Evolutionary conservation across 1,140 invertebrate species (phyloP).

Genomic region (Drosophila subpulchrella): DNA sequence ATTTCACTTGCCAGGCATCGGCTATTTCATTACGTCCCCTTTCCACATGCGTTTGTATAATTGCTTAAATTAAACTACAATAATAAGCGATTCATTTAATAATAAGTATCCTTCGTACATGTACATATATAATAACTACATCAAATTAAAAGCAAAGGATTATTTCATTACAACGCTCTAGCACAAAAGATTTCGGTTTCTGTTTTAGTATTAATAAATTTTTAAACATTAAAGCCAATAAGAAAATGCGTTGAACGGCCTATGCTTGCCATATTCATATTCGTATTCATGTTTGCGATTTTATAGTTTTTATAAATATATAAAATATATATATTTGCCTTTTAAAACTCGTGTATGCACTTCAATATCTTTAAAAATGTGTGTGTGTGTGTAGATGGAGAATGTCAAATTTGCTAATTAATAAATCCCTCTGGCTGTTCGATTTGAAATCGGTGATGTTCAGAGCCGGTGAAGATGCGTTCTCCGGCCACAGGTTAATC

Average conservation of each 20-base stretch:
- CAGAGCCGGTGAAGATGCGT: constrained; percentile 31
- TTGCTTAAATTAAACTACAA: constrained; percentile 83
- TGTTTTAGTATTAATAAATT: constrained; percentile 34
- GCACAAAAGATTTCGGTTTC: constrained; percentile 45
- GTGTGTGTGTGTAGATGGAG: constrained; percentile 57
- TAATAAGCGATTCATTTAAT: constrained; percentile 80
- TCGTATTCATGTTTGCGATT: constrained; percentile 58
- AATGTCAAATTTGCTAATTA: constrained; percentile 65
- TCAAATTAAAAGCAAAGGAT: constrained; percentile 71
- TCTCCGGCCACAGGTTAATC: not conserved
- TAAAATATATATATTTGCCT: constrained; percentile 73
- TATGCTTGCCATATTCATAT: constrained; percentile 67
- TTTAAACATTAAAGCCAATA: constrained; percentile 78
- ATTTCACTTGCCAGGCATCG: constrained; percentile 76
- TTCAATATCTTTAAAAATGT: constrained; percentile 73
- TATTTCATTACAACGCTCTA: constrained; percentile 55
- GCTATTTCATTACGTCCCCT: constrained; percentile 56
- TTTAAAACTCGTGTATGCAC: constrained; percentile 75
- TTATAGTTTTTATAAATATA: constrained; percentile 80
- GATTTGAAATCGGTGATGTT: constrained; percentile 54
- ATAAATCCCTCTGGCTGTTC: constrained; percentile 40
- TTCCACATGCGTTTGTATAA: constrained; percentile 70
- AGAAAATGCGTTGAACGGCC: constrained; percentile 72
- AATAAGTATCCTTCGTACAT: constrained; percentile 64
- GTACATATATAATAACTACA: constrained; percentile 72